phyloP scores from a whole-genome alignment of 2,113 vertebrate genomes.

The Odocoileus virginianus region DNA sequence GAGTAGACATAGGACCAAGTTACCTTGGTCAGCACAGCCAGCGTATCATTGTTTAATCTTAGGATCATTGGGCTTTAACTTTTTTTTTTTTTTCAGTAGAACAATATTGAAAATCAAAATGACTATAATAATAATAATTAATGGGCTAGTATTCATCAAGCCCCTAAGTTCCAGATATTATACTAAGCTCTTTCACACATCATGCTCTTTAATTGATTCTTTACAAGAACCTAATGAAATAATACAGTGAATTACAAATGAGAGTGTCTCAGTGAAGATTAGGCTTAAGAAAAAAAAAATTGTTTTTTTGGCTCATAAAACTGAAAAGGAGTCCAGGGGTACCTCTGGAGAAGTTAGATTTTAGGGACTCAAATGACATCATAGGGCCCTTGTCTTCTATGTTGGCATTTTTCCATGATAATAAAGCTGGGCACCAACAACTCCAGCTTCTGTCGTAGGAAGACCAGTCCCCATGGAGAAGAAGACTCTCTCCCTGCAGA shows the following conservation, averaged over 20 bases:
- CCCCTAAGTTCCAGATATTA: not conserved
- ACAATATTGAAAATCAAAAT: constrained; percentile 16
- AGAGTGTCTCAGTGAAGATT: not conserved
- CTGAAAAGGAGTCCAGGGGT: not conserved
- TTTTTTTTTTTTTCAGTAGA: not conserved
- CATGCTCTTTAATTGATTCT: not conserved
- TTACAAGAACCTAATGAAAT: not conserved
- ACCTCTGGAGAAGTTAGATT: not conserved
- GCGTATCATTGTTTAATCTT: not conserved
- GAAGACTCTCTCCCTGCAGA: not conserved
- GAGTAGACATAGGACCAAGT: not conserved
- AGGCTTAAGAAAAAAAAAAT: not conserved
- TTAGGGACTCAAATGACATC: not conserved
- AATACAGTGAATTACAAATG: not conserved
- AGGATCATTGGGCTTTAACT: not conserved
- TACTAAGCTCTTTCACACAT: not conserved
- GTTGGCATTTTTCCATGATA: not conserved
- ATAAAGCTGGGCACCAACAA: not conserved
- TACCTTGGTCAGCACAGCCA: not conserved
- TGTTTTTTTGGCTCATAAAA: not conserved
- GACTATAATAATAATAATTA: not conserved
- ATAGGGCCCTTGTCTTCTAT: not conserved
- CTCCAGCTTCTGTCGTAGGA: not conserved
- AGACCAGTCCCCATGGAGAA: not conserved
- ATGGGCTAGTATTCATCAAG: not conserved